These are phyloP conservation scores for Xyrichtys novacula DNA, from an alignment of 2,797 vertebrate genomes.

Conservation along the genomic window DNA sequence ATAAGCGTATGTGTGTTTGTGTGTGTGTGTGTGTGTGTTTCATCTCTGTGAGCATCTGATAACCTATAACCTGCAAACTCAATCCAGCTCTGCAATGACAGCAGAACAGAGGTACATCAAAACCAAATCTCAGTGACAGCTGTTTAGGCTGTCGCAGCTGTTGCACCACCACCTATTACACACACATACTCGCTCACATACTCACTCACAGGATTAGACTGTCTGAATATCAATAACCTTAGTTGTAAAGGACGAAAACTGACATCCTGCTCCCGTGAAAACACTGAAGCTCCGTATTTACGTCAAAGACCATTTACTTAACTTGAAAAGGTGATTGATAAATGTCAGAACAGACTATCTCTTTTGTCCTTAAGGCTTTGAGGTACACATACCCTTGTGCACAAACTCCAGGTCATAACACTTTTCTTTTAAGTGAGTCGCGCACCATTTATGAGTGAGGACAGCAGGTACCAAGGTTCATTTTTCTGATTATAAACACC, in stretches of 20 bases:
- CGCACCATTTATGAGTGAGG: slow-evolving; percentile 1
- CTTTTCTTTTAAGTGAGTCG: background rate
- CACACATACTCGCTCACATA: slow-evolving; percentile 17
- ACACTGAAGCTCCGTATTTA: slow-evolving; percentile 11
- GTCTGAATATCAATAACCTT: slow-evolving; percentile 71
- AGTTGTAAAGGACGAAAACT: slow-evolving; percentile 30
- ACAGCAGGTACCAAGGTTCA: slow-evolving; percentile 9
- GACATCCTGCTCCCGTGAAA: slow-evolving; percentile 16
- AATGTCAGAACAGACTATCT: background rate
- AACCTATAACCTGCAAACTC: slow-evolving; percentile 72
- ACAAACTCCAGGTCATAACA: background rate
- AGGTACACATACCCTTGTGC: background rate
- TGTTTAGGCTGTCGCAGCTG: no score
- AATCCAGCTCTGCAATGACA: slow-evolving; percentile 58
- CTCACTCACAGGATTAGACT: slow-evolving; percentile 47
- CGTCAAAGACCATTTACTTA: slow-evolving; percentile 9
- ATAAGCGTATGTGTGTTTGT: background rate
- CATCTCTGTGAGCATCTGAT: slow-evolving; percentile 58
- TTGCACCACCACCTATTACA: slow-evolving; percentile 33
- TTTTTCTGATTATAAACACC: slow-evolving; percentile 12
- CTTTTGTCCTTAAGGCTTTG: background rate
- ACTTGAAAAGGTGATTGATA: slow-evolving; percentile 10
- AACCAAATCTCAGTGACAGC: slow-evolving; percentile 60
- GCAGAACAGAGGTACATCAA: slow-evolving; percentile 59
- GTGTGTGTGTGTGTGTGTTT: slow-evolving; percentile 6